Percentiles rank a stretch among this genome's conserved stretches.
phyloP scores from a whole-genome alignment of 1,140 invertebrate species.

The Steinernema khuongi region DNA sequence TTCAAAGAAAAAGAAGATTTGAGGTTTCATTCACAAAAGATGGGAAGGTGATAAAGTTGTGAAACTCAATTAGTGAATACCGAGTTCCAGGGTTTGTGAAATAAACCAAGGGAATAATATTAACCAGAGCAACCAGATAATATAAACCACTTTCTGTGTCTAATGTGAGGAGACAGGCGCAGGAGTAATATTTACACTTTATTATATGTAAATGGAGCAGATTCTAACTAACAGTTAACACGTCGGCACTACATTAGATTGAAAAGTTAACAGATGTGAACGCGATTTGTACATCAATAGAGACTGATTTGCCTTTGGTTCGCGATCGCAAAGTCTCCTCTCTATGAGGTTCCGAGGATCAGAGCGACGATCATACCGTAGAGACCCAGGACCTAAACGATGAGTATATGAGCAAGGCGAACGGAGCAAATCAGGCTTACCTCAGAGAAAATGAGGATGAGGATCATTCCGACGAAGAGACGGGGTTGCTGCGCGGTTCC shows the following conservation, averaged over 20 bases:
- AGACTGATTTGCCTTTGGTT: not conserved
- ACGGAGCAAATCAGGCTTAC: slow-evolving; percentile 62
- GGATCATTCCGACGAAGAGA: slow-evolving; percentile 98
- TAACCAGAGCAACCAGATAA: too few relatives aligned
- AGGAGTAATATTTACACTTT: slow-evolving; percentile 5
- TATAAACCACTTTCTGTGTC: too few relatives aligned
- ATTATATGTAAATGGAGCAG: not conserved
- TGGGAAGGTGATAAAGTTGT: too few relatives aligned
- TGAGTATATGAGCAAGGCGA: not conserved
- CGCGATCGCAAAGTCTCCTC: too few relatives aligned
- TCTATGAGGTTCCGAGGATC: slow-evolving; percentile 70
- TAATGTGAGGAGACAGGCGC: too few relatives aligned
- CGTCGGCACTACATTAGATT: not conserved
- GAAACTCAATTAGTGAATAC: too few relatives aligned
- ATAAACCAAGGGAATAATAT: too few relatives aligned
- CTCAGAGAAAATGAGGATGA: slow-evolving; percentile 99
- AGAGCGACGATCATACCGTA: slow-evolving; percentile 99
- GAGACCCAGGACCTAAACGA: slow-evolving; percentile 72
- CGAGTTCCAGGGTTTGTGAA: too few relatives aligned
- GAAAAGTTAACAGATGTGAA: not conserved
- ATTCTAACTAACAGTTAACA: not conserved
- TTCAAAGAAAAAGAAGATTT: too few relatives aligned
- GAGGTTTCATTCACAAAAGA: too few relatives aligned
- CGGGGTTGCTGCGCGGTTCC: slow-evolving; percentile 97
- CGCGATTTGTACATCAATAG: too few relatives aligned